Percentiles rank a stretch among this genome's conserved stretches.
phyloP scores from a whole-genome alignment of 2,113 vertebrate species.

The Ageneiosus marmoratus region DNA sequence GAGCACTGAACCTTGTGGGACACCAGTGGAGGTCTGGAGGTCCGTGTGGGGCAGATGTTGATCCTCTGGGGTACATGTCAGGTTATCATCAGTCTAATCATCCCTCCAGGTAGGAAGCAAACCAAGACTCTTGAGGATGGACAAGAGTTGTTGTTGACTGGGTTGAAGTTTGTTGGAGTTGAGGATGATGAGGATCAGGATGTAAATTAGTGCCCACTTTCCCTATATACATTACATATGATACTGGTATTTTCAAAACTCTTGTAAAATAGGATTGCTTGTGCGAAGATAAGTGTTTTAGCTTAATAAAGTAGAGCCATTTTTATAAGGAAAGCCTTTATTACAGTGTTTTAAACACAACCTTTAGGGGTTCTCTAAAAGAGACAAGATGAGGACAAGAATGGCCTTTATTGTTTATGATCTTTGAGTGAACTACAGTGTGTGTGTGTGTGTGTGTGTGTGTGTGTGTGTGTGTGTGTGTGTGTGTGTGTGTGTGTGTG shows the following conservation, averaged over 20 bases:
- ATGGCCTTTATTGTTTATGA: not conserved
- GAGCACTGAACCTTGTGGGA: not conserved
- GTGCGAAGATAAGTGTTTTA: not conserved
- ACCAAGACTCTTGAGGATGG: not conserved
- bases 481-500: not conserved
- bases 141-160: not conserved
- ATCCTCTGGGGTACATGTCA: no score
- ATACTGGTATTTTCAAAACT: not conserved
- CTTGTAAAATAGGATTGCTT: not conserved
- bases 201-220: not conserved
- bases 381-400: not conserved
- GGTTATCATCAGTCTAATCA: not conserved
- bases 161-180: not conserved
- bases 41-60: not conserved
- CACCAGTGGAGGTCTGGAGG: not conserved
- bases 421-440: no score
- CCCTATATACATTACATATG: not conserved
- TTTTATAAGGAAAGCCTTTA: not conserved
- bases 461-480: slow-evolving; percentile 1
- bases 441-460: no score
- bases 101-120: not conserved
- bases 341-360: not conserved
- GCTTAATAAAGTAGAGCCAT: no score
- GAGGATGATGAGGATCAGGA: not conserved
- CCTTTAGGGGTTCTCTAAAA: not conserved